Base-by-base conservation (phyloP, 2,888 invertebrate species). In the Cosmorhoe ocellata region DNA sequence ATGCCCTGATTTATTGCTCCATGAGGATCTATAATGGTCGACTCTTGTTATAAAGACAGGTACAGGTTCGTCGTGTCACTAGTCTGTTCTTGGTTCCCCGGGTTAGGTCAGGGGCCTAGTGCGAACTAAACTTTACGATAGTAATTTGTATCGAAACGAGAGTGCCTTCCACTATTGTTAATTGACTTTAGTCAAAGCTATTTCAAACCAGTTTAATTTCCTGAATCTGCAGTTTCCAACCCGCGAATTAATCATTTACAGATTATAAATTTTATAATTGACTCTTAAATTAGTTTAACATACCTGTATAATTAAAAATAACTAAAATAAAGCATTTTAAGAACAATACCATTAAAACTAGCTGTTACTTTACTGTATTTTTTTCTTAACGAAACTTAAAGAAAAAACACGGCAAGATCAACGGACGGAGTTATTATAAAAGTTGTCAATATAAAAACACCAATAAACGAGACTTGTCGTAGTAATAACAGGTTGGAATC, bases 1-100 rank as follows among this genome's bases (percentile, higher is more conserved):
- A 82, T 72, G 73, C 68, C 74, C 80, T 83, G 88, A 87, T 88
- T 87, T 87, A 86, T 85, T 81, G 79, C 73, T 62, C 61, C 67
- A 66, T 61, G 74, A 67, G 63, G 64, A 66, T 63, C 64, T 64
- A 55, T 66, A 67, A 67, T 64, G 66, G 69, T 64, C 64, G 55
- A 60, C 67, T 71, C 71, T 71, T 70, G 69, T 68, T 64, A 49
- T 46, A 45, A 40, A 44, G 49, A 59, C 61, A 52, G 51, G 33
- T 47, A 51, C 55, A 50, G 42, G 57, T 40, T 37, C 33, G n/a
- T 51, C 32, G 41, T 32, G 32, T 33, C 24, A 26, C 14, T 14
- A 27, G 41, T 13, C 26, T 33, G 13, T 41, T 41, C 30, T 41
- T 41, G 41, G 24, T 31, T 12, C 30, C 40, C 3, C 24, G 9